These are phyloP conservation scores for Pyxicephalus adspersus DNA, from an alignment of 2,113 vertebrate genomes.

Conservation along the genomic window DNA sequence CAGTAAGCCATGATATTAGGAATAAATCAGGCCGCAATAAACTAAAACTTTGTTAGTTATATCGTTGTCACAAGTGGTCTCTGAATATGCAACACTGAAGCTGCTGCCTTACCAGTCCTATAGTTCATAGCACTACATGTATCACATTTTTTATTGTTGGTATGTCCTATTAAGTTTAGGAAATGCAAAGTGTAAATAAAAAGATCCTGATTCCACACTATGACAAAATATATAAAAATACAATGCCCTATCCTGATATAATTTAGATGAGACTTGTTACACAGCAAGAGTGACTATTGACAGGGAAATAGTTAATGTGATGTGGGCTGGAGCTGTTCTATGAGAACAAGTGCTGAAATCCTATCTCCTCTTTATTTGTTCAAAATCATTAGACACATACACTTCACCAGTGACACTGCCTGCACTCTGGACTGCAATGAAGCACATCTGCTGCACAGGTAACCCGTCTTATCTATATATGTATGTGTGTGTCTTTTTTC, in stretches of 20 bases:
- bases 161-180: no score
- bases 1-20: no score
- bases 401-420: constrained; percentile 32
- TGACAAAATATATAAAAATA: neutral
- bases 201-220: no score
- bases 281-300: constrained; percentile 18
- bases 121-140: no score
- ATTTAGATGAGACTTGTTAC: neutral
- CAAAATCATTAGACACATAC: constrained; percentile 27
- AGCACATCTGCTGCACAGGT: constrained; percentile 46
- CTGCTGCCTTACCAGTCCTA: no score
- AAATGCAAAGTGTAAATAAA: no score
- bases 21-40: no score
- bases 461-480: neutral
- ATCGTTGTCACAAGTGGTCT: no score
- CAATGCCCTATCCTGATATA: neutral
- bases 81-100: no score
- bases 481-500: no score
- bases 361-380: constrained; percentile 32
- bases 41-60: no score
- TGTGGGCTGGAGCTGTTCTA: constrained; percentile 47
- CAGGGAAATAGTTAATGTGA: constrained; percentile 33
- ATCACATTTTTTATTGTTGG: no score
- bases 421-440: constrained; percentile 43
- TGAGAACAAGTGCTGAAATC: constrained; percentile 36